Conservation (phyloP, 2,888 invertebrate genomes). For the Melipona beecheii region DNA sequence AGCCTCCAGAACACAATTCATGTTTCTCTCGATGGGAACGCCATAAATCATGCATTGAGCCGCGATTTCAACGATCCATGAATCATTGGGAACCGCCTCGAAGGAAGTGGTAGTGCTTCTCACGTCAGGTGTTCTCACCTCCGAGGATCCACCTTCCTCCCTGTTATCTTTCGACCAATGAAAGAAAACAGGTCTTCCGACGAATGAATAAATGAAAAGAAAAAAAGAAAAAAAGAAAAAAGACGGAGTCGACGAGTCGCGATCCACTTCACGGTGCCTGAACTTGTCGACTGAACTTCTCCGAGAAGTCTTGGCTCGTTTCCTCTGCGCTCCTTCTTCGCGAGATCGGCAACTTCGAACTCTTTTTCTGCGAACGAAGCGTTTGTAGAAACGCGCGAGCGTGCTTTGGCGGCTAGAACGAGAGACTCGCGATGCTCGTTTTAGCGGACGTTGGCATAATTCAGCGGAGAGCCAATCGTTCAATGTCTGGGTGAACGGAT, state of each 20-base stretch:
- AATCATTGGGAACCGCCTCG: conserved; percentile 33
- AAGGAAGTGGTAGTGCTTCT: neutral
- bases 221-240: conserved; percentile 16
- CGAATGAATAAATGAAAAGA: conserved; percentile 27
- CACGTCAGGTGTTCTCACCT: neutral
- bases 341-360: conserved; percentile 20
- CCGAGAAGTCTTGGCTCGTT: conserved; percentile 22
- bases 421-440: conserved; percentile 24
- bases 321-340: conserved; percentile 41
- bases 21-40: conserved; percentile 2
- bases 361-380: conserved; percentile 27
- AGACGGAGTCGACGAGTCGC: conserved; percentile 16
- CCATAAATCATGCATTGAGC: conserved; percentile 53
- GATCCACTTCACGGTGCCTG: conserved; percentile 34
- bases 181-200: neutral
- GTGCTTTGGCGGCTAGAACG: conserved; percentile 26
- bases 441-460: conserved; percentile 35
- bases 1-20: conserved; percentile 15
- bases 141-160: conserved; percentile 9
- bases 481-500: conserved; percentile 41
- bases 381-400: conserved; percentile 14
- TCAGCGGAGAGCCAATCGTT: conserved; percentile 42
- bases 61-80: conserved; percentile 41
- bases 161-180: conserved; percentile 40
- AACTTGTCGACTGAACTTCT: conserved; percentile 42